These are phyloP conservation scores for Aegotheles bennettii DNA, from an alignment of 2,113 vertebrate genomes.

Conservation along the genomic window DNA sequence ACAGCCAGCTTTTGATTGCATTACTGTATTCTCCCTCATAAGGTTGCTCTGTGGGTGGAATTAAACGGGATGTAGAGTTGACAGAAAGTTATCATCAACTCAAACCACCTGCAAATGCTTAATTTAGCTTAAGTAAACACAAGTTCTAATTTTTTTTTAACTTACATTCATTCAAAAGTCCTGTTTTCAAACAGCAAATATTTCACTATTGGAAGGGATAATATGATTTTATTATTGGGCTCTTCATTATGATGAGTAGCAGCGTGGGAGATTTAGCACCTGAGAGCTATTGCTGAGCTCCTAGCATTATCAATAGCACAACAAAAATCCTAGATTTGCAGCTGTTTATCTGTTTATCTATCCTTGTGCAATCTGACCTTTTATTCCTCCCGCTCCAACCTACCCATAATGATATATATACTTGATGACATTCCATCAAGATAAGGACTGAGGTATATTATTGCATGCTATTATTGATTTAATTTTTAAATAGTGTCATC, in stretches of 20 bases:
- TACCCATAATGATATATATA: background rate
- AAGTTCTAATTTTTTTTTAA: background rate
- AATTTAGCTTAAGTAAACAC: background rate
- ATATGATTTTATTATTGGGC: background rate
- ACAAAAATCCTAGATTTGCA: background rate
- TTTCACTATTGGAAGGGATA: background rate
- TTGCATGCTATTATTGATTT: background rate
- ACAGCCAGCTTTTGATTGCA: background rate
- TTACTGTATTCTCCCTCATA: background rate
- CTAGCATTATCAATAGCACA: background rate
- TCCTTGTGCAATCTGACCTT: background rate
- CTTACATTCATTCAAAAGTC: background rate
- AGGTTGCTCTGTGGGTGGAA: background rate
- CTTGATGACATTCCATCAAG: background rate
- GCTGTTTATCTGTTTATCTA: background rate
- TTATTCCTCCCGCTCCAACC: background rate
- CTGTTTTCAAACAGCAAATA: background rate
- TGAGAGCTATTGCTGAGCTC: background rate
- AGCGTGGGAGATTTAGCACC: background rate
- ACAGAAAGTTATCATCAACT: background rate
- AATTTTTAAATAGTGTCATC: background rate
- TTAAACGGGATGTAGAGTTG: background rate
- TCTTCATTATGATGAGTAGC: background rate
- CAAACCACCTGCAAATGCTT: background rate
- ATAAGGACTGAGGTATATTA: background rate